Evolutionary conservation across 2,797 vertebrate genomes (phyloP).

Genomic region (Enteromius argenteus): DNA sequence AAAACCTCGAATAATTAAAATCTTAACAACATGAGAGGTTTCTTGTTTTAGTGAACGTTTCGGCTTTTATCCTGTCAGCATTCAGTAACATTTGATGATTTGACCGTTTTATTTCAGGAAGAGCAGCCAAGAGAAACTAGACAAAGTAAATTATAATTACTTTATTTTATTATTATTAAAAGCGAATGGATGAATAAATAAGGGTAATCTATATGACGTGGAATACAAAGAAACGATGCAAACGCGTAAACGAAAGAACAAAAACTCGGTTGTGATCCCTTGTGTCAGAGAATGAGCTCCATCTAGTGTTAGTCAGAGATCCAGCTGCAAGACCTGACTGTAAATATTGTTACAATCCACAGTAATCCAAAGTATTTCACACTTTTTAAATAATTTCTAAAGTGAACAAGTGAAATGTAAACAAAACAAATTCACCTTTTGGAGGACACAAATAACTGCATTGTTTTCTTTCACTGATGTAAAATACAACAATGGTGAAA

Average conservation of each 20-base stretch:
- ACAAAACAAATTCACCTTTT: not conserved
- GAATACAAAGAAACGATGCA: not conserved
- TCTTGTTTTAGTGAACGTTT: not conserved
- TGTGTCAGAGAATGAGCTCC: not conserved
- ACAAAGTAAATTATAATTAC: not conserved
- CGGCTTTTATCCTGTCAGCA: not conserved
- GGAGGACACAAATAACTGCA: not conserved
- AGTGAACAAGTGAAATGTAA: not conserved
- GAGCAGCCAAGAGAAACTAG: not conserved
- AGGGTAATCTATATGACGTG: not conserved
- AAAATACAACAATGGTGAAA: not conserved
- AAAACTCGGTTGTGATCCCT: not conserved
- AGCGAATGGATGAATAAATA: not conserved
- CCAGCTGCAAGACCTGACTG: not conserved
- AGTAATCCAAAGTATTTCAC: not conserved
- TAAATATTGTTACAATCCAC: not conserved
- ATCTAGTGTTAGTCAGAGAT: not conserved
- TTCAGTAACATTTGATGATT: not conserved
- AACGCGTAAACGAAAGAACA: not conserved
- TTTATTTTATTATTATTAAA: not conserved
- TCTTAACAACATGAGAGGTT: no score
- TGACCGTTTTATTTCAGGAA: not conserved
- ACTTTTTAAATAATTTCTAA: not conserved
- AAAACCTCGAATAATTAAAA: not conserved
- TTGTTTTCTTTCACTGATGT: not conserved